These are phyloP conservation scores for Melieria crassipennis DNA, from an alignment of 2,888 invertebrate species.

Conservation along the genomic window DNA sequence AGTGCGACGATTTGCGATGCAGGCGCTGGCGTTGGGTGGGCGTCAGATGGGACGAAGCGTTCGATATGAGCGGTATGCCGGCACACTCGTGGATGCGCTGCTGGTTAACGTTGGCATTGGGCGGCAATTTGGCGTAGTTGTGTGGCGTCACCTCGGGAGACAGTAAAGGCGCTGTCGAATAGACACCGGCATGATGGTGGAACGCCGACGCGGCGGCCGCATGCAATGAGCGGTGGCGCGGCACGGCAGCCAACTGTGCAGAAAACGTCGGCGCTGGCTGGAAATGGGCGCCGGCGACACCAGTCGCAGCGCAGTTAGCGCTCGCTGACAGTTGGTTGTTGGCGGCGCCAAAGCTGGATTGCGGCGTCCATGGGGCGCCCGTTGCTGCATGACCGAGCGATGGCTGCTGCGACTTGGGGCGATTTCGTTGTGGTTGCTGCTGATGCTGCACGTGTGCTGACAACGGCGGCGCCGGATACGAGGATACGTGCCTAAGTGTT, in stretches of 20 bases:
- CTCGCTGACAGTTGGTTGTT: too few species aligned
- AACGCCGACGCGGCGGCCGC: background rate
- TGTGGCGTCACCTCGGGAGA: constrained; percentile 36
- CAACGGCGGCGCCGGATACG: constrained; percentile 5
- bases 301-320: too few species aligned
- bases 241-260: too few species aligned
- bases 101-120: constrained; percentile 53
- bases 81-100: constrained; percentile 74
- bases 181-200: background rate
- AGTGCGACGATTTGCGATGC: constrained; percentile 50
- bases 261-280: too few species aligned
- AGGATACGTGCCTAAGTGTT: constrained; percentile 30
- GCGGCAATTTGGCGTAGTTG: constrained; percentile 51
- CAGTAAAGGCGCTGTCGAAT: constrained; percentile 30
- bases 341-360: background rate
- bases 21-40: constrained; percentile 64
- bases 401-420: background rate
- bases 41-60: constrained; percentile 71
- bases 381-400: background rate
- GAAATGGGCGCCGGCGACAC: too few species aligned
- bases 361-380: background rate
- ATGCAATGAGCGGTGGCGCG: background rate
- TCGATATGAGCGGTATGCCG: constrained; percentile 83
- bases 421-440: background rate
- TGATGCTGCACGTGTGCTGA: background rate